Evolutionary conservation across 2,797 vertebrate genomes (phyloP), one percentile per base, ranked within the genome.

Genomic region (Esox masquinongy): DNA sequence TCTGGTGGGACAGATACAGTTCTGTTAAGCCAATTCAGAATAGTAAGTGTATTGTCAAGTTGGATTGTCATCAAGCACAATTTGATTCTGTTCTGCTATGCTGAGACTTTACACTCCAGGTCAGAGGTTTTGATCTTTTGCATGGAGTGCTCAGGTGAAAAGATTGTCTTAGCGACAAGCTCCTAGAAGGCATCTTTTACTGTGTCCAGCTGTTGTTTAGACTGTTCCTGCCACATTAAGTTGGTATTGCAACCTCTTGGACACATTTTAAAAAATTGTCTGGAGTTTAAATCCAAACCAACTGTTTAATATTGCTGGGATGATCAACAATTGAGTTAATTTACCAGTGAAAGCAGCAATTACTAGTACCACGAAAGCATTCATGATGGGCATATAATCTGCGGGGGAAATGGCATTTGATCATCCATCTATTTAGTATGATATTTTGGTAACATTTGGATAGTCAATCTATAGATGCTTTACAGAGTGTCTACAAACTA

Each of bases 111-210:
- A 34, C 34, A 2, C 2, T 5, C 34, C 34, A 34, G 34, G 5
- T 34, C 34, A 34, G 34, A 34, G 34, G 34, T 34, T 34, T 34
- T 34, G 84, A 95, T 91, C 39, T 84, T 84, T 78, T 84, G 75
- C 51, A 93, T 0, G 0, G 86, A 88, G 2, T 92, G 89, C 19
- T 91, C 88, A 0, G 91, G 87, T 0, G 85, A 90, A 6, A 73
- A 47, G 0, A 91, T 92, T 22, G 89, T 82, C 75, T 87, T 93
- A 76, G 84, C 74, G 22, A 94, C 81, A 0, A 93, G 94, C 26
- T 92, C 89, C 93, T 92, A 95, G 84, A 95, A 94, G 50, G 91
- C 92, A 69, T 93, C 87, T 69, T 90, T 91, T 19, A 92, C 86
- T 79, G 90, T 79, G 5, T 95, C 91, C 7, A 89, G 80, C 75